phyloP scores from a whole-genome alignment of 2,888 invertebrate species.

The Stenoptilia bipunctidactyla region DNA sequence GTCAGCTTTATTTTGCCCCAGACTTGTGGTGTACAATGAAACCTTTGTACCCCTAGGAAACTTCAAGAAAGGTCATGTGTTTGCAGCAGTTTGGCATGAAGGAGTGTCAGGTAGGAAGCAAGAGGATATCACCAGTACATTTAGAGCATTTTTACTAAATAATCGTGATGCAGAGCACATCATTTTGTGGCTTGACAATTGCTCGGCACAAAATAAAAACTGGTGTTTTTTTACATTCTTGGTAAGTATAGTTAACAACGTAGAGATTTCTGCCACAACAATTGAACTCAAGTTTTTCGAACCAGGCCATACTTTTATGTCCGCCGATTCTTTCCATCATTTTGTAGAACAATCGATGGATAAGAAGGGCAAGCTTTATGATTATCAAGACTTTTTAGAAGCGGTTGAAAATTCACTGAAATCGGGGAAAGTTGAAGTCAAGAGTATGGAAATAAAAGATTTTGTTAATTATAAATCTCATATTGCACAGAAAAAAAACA shows the following conservation, averaged over 20 bases:
- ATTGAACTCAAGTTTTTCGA: slow-evolving; percentile 11
- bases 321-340: too few relatives aligned
- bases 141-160: background rate
- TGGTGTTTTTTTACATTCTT: too few relatives aligned
- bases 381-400: slow-evolving; percentile 7
- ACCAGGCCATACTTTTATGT: slow-evolving; percentile 9
- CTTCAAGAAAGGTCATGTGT: too few relatives aligned
- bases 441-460: slow-evolving; percentile 12
- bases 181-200: slow-evolving; percentile 7
- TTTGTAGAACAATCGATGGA: slow-evolving; percentile 5
- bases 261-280: slow-evolving; percentile 7
- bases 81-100: too few relatives aligned
- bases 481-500: slow-evolving; percentile 8
- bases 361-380: slow-evolving; percentile 11
- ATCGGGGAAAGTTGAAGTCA: slow-evolving; percentile 12
- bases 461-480: slow-evolving; percentile 12
- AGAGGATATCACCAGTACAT: too few relatives aligned
- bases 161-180: slow-evolving; percentile 1
- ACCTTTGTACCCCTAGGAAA: slow-evolving; percentile 8
- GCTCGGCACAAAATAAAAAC: slow-evolving; percentile 1
- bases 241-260: slow-evolving; percentile 3
- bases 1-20: too few relatives aligned
- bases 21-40: slow-evolving; percentile 5
- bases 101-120: too few relatives aligned
- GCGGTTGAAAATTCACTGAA: slow-evolving; percentile 9